Evolutionary conservation across 1,140 invertebrate genomes (phyloP).

Genomic region (Lycorma delicatula): DNA sequence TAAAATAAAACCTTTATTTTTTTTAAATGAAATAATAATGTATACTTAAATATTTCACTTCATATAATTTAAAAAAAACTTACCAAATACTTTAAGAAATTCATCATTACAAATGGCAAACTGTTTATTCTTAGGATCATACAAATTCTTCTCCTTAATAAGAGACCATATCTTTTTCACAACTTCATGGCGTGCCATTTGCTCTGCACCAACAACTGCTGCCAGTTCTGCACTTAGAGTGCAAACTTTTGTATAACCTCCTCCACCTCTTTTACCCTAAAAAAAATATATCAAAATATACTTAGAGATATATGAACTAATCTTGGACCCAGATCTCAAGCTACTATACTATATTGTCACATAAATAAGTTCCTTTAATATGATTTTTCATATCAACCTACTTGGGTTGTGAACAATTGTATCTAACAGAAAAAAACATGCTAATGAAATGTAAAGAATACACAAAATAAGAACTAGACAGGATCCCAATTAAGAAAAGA

Average conservation of each 20-base stretch:
- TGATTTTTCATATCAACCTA: too few relatives aligned
- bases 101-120: slow-evolving; percentile 90
- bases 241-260: slow-evolving; percentile 71
- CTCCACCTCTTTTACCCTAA: slow-evolving; percentile 47
- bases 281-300: slow-evolving; percentile 13
- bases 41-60: not conserved
- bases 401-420: too few relatives aligned
- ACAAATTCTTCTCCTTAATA: slow-evolving; percentile 85
- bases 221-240: slow-evolving; percentile 79
- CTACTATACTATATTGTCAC: too few relatives aligned
- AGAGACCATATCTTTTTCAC: slow-evolving; percentile 88
- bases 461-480: too few relatives aligned
- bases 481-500: too few relatives aligned
- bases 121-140: slow-evolving; percentile 90
- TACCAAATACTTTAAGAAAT: slow-evolving; percentile 75
- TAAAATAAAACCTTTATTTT: too few relatives aligned
- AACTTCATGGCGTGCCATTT: slow-evolving; percentile 84
- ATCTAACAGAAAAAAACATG: too few relatives aligned
- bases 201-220: slow-evolving; percentile 71
- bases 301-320: not conserved
- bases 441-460: too few relatives aligned
- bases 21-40: too few relatives aligned
- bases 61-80: too few relatives aligned
- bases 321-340: too few relatives aligned
- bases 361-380: too few relatives aligned